A percentile compares a stretch with the other conserved stretches of the same genome.
These are phyloP conservation scores for Spermophilus dauricus DNA, from an alignment of 2,113 vertebrate genomes.

Conservation along the genomic window DNA sequence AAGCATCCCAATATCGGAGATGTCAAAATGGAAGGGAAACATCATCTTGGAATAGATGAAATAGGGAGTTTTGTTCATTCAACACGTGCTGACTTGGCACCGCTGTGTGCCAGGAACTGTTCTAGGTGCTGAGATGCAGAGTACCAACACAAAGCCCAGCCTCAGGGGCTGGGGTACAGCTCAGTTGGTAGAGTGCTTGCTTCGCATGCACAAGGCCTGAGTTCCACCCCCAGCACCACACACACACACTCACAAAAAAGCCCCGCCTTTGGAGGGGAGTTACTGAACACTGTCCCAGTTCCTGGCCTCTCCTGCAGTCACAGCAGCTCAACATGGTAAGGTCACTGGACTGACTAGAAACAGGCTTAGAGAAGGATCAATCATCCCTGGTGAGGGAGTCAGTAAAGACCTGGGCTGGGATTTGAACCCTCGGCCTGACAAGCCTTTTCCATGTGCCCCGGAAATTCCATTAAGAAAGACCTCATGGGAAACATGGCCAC, in stretches of 20 bases:
- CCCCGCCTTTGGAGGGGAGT: not conserved
- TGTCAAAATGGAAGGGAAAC: not conserved
- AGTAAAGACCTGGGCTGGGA: not conserved
- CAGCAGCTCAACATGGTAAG: not conserved
- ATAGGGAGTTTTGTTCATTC: not conserved
- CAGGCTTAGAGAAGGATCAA: not conserved
- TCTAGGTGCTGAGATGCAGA: not conserved
- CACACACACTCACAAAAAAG: no score
- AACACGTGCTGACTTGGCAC: not conserved
- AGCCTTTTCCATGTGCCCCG: not conserved
- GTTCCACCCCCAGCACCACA: no score
- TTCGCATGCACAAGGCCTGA: no score
- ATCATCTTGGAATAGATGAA: not conserved
- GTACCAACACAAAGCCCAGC: not conserved
- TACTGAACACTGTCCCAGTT: fast-evolving
- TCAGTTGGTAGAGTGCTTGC: no score
- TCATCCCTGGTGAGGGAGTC: not conserved
- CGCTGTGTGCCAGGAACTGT: fast-evolving
- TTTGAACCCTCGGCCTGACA: not conserved
- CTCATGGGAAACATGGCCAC: not conserved
- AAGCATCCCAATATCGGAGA: not conserved
- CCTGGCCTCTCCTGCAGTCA: not conserved
- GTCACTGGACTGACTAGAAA: not conserved
- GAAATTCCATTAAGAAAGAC: not conserved
- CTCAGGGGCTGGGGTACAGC: no score